Evolutionary conservation across 2,113 vertebrate genomes (phyloP), one percentile per base, ranked within the genome.

Genomic region (Saguinus imperator): DNA sequence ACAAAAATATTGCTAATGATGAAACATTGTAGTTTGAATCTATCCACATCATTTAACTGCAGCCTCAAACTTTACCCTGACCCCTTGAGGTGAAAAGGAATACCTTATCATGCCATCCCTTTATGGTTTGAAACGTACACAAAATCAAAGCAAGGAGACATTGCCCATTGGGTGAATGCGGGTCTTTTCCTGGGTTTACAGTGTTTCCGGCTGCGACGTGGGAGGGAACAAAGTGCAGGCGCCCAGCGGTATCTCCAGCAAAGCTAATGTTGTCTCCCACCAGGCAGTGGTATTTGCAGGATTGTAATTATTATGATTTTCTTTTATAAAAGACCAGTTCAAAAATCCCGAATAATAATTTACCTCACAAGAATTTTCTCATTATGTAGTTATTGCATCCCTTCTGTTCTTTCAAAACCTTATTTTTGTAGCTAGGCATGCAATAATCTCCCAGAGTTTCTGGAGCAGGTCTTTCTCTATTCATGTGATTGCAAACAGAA

Each of bases 381-480:
- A 97, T 98, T 98, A 97, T 97, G 94, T 97, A 79, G 94, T 97
- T 97, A 98, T 35, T 96, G 93, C 85, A 72, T 93, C 93, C 77
- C 89, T 95, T 77, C 4, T 93, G 94, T 86, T 98, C 95, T 96
- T 97, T 95, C 82, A 96, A 97, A 98, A 80, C 70, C 89, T 94
- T 95, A 77, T 96, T 97, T 98, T 96, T 97, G 88, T 97, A 96
- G 95, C 92, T 72, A 98, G 97, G 95, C 94, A 90, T 96, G 89
- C 98, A 98, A 98, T 98, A 97, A 98, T 98, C 98, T 98, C 97
- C 98, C 93, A 96, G 97, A 96, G 97, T 96, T 96, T 92, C 94
- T 94, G 57, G 95, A 98, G 97, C 94, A 96, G 93, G 77, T 64
- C 95, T 96, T 97, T 98, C 96, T 87, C 97, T 98, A 97, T 97